A percentile compares a stretch with the other conserved stretches of the same genome.
Conservation (phyloP, 2,797 vertebrate species). For the Pyrocephalus nanus region DNA sequence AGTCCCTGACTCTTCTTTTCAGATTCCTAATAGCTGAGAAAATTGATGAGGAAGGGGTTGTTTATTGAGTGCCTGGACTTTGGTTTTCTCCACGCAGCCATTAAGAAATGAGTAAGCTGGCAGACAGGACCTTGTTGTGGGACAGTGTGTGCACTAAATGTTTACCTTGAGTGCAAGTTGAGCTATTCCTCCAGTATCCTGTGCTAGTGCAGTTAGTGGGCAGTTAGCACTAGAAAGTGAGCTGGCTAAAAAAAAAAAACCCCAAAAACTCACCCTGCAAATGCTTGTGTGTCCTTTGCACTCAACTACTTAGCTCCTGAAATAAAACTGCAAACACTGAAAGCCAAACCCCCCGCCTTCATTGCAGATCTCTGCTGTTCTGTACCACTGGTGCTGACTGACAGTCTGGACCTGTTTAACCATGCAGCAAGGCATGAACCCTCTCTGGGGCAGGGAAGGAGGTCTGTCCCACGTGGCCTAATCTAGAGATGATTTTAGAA, state of each 20-base stretch:
- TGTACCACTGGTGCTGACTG: background rate
- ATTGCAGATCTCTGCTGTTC: background rate
- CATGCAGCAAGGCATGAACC: background rate
- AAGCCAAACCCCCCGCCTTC: background rate
- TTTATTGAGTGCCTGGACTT: background rate
- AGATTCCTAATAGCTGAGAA: conserved; percentile 1
- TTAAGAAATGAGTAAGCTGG: background rate
- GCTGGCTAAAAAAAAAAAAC: conserved; percentile 25
- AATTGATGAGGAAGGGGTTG: background rate
- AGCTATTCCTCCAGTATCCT: conserved; percentile 34
- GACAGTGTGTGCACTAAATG: background rate
- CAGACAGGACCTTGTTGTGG: background rate
- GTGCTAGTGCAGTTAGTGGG: conserved; percentile 45
- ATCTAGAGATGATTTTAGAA: background rate
- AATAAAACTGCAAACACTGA: background rate
- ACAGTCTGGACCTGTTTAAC: background rate
- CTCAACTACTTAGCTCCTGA: background rate
- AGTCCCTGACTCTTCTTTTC: background rate
- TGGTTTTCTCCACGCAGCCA: background rate
- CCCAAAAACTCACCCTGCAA: background rate
- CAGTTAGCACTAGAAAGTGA: conserved; percentile 44
- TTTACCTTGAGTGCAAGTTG: conserved; percentile 27
- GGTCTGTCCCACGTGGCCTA: background rate
- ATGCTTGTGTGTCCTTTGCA: background rate
- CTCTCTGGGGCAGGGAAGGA: background rate